Evolutionary conservation across 2,888 invertebrate genomes (phyloP), one percentile per base, ranked within the genome.

Genomic region (Meteorus cinctellus): DNA sequence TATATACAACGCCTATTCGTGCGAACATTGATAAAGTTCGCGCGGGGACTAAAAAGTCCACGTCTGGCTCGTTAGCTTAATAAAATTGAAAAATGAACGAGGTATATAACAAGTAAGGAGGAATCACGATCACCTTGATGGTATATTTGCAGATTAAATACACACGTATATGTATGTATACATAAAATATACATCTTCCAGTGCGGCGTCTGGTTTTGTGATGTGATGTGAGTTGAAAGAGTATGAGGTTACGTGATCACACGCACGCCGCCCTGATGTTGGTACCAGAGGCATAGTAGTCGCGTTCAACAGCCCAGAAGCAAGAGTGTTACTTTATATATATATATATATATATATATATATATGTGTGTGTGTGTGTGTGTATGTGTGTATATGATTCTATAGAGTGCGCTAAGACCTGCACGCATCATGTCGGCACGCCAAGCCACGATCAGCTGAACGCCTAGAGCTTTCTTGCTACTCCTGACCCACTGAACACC

Each of bases 401-500:
- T 45, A 19, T 27, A 60, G 78, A 75, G 78, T 75, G 70, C 76
- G 74, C 74, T 71, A 76, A 77, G 77, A 78, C 77, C 75, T 81
- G 83, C 86, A 85, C 86, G 86, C 86, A 86, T 86, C 85, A 83
- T 82, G 79, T 81, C 78, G 78, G 80, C 79, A 74, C 79, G 80
- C 81, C 80, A 81, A 79, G 78, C 80, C 78, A 78, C 74, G 79
- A 78, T 79, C 81, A 79, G 78, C 80, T 78, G 82, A 78, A 78
- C 77, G 68, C 82, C 82, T 78, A 80, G 81, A 82, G 84, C 84
- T 85, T 86, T 86, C 86, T 85, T 85, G 85, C 81, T 84, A 87
- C 87, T 88, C 85, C 87, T 89, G 88, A 88, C 89, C 89, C 83
- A 89, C 81, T 89, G 87, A 87, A 88, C 85, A 84, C 86, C 83